phyloP scores from a whole-genome alignment of 2,113 vertebrate species.

The Ancistrus triradiatus region DNA sequence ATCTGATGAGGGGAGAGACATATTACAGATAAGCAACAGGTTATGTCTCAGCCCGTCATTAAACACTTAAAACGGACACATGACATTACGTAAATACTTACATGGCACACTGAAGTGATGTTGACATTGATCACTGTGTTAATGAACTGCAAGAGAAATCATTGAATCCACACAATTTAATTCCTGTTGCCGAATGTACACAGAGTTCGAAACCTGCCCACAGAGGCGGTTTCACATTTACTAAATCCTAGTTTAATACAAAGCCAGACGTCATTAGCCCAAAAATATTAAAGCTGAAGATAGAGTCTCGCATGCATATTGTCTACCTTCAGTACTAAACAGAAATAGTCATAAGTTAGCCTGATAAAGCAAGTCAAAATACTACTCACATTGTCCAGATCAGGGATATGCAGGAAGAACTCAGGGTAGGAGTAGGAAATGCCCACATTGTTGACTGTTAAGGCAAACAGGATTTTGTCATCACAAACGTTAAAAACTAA shows the following conservation, averaged over 20 bases:
- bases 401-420: constrained; percentile 83
- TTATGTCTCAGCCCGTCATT: neutral
- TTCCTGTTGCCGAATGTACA: no score
- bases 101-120: constrained; percentile 83
- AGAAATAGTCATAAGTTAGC: neutral
- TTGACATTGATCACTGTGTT: constrained; percentile 84
- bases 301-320: neutral
- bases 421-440: constrained; percentile 84
- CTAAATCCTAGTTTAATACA: no score
- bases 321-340: neutral
- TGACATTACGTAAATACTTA: constrained; percentile 54
- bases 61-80: neutral
- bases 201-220: no score
- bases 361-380: neutral
- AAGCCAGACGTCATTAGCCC: neutral
- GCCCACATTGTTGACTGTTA: constrained; percentile 94
- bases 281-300: no score
- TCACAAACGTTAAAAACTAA: no score
- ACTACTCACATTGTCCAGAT: constrained; percentile 84
- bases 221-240: no score
- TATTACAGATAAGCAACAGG: constrained; percentile 45
- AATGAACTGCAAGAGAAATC: constrained; percentile 77
- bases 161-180: no score
- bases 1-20: constrained; percentile 66
- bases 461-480: constrained; percentile 32